phyloP scores from a whole-genome alignment of 2,797 vertebrate genomes.

The Halcyon smyrnensis region DNA sequence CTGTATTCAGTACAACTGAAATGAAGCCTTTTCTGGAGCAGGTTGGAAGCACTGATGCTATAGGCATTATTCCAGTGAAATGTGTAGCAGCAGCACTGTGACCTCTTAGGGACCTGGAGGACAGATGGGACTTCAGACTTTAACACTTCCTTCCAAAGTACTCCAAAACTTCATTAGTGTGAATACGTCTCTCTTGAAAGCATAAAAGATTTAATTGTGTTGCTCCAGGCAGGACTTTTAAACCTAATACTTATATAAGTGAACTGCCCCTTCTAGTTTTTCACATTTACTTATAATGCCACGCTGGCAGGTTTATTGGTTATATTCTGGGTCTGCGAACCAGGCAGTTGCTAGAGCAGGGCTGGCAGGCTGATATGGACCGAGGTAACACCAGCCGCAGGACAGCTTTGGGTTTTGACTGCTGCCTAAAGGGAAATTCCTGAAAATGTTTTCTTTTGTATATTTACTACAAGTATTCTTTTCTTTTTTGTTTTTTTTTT shows the following conservation, averaged over 20 bases:
- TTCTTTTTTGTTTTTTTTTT: no score
- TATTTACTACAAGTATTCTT: neutral
- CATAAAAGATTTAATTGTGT: neutral
- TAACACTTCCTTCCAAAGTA: neutral
- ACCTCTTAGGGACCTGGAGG: neutral
- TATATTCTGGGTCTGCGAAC: neutral
- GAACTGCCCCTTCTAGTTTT: conserved; percentile 15
- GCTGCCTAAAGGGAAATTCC: neutral
- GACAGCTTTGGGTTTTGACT: conserved; percentile 9
- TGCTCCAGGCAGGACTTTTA: conserved; percentile 11
- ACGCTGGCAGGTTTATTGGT: neutral
- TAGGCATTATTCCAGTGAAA: neutral
- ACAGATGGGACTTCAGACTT: neutral
- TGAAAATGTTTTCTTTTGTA: neutral
- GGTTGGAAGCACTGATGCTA: neutral
- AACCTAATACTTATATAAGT: conserved; percentile 5
- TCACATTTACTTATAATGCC: neutral
- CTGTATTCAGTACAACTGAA: neutral
- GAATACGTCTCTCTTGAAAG: neutral
- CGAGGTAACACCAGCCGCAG: neutral
- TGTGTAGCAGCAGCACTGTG: accelerated
- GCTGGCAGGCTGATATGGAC: neutral
- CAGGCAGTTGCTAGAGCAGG: neutral
- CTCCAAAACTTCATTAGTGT: neutral
- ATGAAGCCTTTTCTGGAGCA: neutral